Base-by-base conservation (phyloP, 2,797 vertebrate species). In the Aselliscus stoliczkanus region DNA sequence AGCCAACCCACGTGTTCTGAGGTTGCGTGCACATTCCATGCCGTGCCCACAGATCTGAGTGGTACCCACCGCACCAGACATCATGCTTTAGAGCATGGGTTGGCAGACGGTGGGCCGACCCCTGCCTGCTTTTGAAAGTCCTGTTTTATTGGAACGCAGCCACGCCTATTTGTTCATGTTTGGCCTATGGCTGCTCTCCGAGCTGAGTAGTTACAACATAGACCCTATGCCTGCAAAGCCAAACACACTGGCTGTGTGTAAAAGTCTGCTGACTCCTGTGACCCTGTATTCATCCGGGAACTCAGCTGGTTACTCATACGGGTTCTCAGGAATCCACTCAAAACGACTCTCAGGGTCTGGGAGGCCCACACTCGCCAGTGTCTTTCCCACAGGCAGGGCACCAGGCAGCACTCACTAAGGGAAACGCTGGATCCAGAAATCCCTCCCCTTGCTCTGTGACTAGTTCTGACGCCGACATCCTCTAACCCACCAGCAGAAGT, bases 401-500 rank as follows among this genome's bases (percentile, higher is more conserved):
- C 10, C 31, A 62, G 47, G 47, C 39, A 20, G 4, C 7, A 34
- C 7, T 34, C 17, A 18, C 42, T 21, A 39, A 44, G 56, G 76
- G 58, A 70, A 42, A n/a, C 0, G 15, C 60, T 50, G 14, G 0
- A 13, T 10, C 52, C 23, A 18, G 34, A 77, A 11, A 17, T 21
- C 42, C n/a, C n/a, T 12, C 0, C 5, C 65, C n/a, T 3, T 18
- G 21, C 44, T 50, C 65, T 20, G 9, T 3, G 20, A 27, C 27
- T 7, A 56, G 42, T 2, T 4, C 27, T 3, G 42, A 86, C 3
- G 0, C 44, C 64, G 13, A 47, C 17, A 6, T 27, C 44, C 56
- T 7, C 54, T 5, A 1, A 42, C 7, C 10, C 10, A 12, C 29
- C 2, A n/a, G 52, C 2, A 3, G 2, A 14, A 42, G 44, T 21